Evolutionary conservation across 2,797 vertebrate genomes (phyloP), one percentile per base, ranked within the genome.

Genomic region (Pipistrellus kuhlii): DNA sequence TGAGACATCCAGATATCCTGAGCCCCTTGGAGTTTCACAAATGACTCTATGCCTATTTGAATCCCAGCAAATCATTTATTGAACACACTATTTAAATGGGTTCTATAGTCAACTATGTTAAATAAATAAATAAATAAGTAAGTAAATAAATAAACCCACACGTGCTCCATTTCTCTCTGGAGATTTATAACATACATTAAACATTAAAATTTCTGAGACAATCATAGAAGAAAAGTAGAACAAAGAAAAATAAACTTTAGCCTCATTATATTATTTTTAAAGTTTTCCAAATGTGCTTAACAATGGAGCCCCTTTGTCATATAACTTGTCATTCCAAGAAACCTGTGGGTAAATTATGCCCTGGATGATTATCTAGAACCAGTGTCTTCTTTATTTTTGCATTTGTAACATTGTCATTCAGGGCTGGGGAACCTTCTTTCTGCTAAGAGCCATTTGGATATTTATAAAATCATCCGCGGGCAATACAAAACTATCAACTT

Each of bases 141-240:
- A 2, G 4, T 38, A 38, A 38, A 38, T 38, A 38, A 38, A 38
- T 38, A 38, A 38, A 38, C 38, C 38, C 38, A 38, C 6, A 4
- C 0, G 3, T 27, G 41, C 4, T 57, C 25, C 57, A 17, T 41
- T 27, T 90, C 30, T 17, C 4, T 62, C 35, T 77, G 27, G 25
- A 72, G 6, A 81, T 85, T 88, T 92, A 64, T 59, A 62, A 35
- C 1, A 77, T 25, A 53, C 5, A 71, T 35, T 78, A 57, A 85
- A 48, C 8, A 23, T 93, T 76, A 86, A 71, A 72, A 5, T 75
- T 84, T 90, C n/a, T 94, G 2, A 78, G 35, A 85, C 17, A 82
- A 82, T 72, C n/a, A 32, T 13, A 27, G 8, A 30, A 12, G 0
- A 88, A 13, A 88, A 80, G 27, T 12, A 6, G n/a, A 92, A 30